These are phyloP conservation scores for Caenorhabditis virilis DNA, from an alignment of 2,888 invertebrate genomes.

Conservation along the genomic window DNA sequence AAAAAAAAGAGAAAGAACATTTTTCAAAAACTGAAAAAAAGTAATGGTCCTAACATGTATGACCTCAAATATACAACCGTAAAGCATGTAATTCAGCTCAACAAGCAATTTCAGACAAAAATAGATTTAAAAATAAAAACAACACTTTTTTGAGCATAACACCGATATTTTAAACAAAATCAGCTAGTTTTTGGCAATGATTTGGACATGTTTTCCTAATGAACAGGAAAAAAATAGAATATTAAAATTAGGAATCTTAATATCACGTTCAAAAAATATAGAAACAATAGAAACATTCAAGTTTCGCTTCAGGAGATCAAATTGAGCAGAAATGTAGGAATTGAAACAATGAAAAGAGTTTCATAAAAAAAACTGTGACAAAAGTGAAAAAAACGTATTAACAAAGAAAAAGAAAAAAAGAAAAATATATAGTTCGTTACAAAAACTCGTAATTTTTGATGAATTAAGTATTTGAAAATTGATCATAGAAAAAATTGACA, in stretches of 20 bases:
- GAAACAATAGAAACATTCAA: not conserved
- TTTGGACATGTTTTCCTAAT: too few species aligned
- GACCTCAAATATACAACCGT: not conserved
- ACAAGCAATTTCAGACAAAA: not conserved
- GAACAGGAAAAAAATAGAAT: not conserved
- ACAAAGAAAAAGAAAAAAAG: too few species aligned
- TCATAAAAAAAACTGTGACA: too few species aligned
- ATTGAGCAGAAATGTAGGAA: not conserved
- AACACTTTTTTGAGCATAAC: not conserved
- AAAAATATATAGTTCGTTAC: too few species aligned
- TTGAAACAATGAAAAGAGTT: not conserved
- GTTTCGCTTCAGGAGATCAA: too few species aligned
- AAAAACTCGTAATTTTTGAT: too few species aligned
- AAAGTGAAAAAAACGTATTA: too few species aligned
- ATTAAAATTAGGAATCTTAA: not conserved
- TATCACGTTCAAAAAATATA: not conserved
- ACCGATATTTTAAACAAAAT: not conserved
- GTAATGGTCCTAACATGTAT: not conserved
- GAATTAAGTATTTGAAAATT: too few species aligned
- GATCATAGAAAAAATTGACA: too few species aligned
- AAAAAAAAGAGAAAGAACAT: too few species aligned
- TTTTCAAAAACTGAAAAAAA: conserved; percentile 1
- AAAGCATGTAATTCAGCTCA: not conserved
- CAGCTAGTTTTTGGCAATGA: not conserved
- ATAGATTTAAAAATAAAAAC: too few species aligned